Base-by-base conservation (phyloP, 2,113 vertebrate genomes). In the Synodontis membranacea region DNA sequence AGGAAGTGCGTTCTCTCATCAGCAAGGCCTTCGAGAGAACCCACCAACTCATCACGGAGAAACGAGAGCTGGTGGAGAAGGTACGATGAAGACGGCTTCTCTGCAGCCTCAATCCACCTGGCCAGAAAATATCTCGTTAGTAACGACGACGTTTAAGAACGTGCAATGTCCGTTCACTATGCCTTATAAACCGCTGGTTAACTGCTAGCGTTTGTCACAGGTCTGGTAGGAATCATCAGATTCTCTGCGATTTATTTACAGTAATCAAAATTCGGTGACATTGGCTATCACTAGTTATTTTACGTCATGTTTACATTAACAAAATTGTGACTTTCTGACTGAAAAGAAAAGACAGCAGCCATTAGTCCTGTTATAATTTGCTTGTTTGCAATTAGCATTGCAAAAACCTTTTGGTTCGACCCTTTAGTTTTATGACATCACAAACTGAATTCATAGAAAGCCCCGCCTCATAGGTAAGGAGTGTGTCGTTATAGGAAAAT, bases 1-100 rank as follows among this genome's bases (percentile, higher is more conserved):
- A 95, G 88, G 96, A 96, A 84, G 96, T 87, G 56, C 54, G 86
- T 2, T 64, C 68, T 64, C 86, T 87, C 37, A 87, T 95, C 25
- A 90, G 94, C 46, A 44, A 85, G 0, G 91, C 95, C 84, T 93
- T 92, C 5, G 78, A 92, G 4, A 89, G 92, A 80, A 95, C 94
- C 1, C 87, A 93, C 82, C 86, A 88, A 25, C 94, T 96, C 1
- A 54, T 96, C 56, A 92, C 78, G 0, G 42, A 46, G 64, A 93
- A 91, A 82, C 68, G 42, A n/a, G 91, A 93, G 11, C 86, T 90
- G 82, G 93, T 94, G 66, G 93, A 93, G 28, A 91, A 92, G 93
- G 94, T 91, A n/a, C 88, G n/a, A n/a, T n/a, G 75, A 28, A 58
- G 4, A 5, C 1, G 21, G 50, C 14, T 34, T 23, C n/a, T 54